These are phyloP conservation scores for Drosophila lutescens DNA, from an alignment of 2,888 invertebrate species.

Conservation along the genomic window DNA sequence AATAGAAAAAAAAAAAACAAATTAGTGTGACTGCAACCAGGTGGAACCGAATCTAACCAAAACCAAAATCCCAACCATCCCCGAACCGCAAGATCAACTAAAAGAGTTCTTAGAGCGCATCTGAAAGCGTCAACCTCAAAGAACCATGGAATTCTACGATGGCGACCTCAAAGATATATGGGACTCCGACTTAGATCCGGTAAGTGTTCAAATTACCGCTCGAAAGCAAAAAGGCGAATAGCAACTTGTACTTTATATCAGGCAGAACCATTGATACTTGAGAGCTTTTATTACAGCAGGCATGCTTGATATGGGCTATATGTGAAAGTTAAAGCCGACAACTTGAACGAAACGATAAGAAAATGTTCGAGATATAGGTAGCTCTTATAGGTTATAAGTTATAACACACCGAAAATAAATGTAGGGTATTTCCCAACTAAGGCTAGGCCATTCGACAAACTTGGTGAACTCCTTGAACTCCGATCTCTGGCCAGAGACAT, in stretches of 20 bases:
- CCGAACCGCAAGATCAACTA: conserved; percentile 40
- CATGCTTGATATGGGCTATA: conserved; percentile 31
- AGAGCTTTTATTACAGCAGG: conserved; percentile 43
- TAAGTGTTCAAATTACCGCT: conserved; percentile 85
- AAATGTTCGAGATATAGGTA: conserved; percentile 19
- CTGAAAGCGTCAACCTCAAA: conserved; percentile 11
- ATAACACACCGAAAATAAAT: background rate
- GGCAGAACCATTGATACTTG: conserved; percentile 37
- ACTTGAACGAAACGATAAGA: conserved; percentile 30
- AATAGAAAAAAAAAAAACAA: conserved; percentile 30
- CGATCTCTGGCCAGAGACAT: conserved; percentile 28
- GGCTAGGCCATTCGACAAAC: conserved; percentile 11
- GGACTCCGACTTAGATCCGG: conserved; percentile 93
- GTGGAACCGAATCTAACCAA: conserved; percentile 64
- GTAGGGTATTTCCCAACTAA: conserved; percentile 12
- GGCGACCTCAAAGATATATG: conserved; percentile 92
- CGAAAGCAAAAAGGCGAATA: conserved; percentile 7
- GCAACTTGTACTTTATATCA: conserved; percentile 11
- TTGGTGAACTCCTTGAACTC: conserved; percentile 12
- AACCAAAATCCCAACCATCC: conserved; percentile 25
- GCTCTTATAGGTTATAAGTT: background rate
- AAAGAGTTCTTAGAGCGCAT: conserved; percentile 60
- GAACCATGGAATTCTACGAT: conserved; percentile 90
- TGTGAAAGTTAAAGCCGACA: conserved; percentile 42
- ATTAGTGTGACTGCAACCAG: conserved; percentile 67